These are phyloP conservation scores for Mustelus asterias DNA, from an alignment of 2,113 vertebrate species.

Conservation along the genomic window DNA sequence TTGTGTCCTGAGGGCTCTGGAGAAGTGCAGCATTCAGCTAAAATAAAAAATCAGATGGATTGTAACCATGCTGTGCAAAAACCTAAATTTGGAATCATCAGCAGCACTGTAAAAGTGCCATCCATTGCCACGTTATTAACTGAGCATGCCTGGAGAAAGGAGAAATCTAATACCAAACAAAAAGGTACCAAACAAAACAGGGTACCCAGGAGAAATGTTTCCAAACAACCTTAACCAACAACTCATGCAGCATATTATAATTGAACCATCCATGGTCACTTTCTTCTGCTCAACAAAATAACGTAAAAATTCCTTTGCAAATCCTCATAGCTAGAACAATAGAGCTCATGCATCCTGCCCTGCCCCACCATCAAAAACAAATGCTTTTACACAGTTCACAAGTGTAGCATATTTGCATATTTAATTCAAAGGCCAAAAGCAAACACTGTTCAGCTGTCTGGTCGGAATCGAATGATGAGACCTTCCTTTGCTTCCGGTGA, in stretches of 20 bases:
- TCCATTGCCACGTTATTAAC: not conserved
- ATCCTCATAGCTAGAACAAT: not conserved
- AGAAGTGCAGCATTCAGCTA: constrained; percentile 19
- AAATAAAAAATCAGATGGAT: not conserved
- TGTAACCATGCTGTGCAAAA: not conserved
- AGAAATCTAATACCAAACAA: not conserved
- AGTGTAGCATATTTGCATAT: not conserved
- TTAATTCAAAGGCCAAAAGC: not conserved
- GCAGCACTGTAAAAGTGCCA: not conserved
- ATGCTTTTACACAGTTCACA: not conserved
- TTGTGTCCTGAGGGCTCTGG: not conserved
- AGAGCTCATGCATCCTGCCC: not conserved
- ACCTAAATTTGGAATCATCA: not conserved
- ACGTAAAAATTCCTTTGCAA: not conserved
- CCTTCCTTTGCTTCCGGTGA: not conserved
- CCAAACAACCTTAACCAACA: not conserved
- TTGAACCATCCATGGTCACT: not conserved
- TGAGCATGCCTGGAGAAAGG: not conserved
- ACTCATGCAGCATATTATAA: not conserved
- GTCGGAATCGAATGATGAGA: not conserved
- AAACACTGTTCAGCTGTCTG: not conserved
- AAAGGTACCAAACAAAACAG: not conserved
- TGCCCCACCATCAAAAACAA: not conserved
- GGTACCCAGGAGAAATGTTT: not conserved
- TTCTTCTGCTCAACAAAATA: not conserved